Percentiles rank a stretch among this genome's conserved stretches.
Evolutionary conservation across 1,140 invertebrate genomes (phyloP).

Genomic region (Bombus confusus): DNA sequence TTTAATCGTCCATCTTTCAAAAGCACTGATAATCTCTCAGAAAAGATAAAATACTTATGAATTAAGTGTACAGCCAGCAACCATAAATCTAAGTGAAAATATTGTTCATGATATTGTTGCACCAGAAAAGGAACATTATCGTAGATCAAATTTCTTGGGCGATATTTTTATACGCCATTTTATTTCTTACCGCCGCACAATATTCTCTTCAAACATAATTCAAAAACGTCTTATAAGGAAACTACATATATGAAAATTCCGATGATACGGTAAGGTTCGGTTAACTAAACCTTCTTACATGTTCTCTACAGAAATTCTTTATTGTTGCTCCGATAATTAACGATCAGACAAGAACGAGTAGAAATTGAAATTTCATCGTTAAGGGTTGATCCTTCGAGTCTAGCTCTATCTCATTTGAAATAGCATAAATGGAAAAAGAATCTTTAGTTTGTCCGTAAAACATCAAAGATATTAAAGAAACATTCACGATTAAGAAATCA

Average conservation of each 20-base stretch:
- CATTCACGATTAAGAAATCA: no score
- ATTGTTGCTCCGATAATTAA: not conserved
- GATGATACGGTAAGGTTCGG: not conserved
- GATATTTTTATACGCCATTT: conserved; percentile 11
- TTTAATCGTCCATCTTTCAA: not conserved
- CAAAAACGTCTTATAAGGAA: not conserved
- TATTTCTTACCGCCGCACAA: not conserved
- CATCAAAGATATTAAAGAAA: no score
- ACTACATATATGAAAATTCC: not conserved
- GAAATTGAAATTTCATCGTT: not conserved
- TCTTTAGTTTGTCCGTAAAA: no score
- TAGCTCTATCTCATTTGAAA: no score
- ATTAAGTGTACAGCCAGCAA: not conserved
- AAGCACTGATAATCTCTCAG: not conserved
- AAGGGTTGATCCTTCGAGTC: not conserved
- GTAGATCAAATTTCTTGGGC: not conserved
- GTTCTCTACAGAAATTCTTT: not conserved
- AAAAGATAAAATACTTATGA: not conserved
- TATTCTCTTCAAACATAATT: conserved; percentile 1
- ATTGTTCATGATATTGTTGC: not conserved
- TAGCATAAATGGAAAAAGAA: no score
- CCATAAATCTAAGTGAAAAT: not conserved
- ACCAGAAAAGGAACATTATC: not conserved
- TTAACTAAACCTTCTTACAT: not conserved
- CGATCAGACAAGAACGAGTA: no score